These are phyloP conservation scores for Geodia barretti DNA, from an alignment of 37 sponge, comb jelly and placozoan genomes.

Conservation along the genomic window DNA sequence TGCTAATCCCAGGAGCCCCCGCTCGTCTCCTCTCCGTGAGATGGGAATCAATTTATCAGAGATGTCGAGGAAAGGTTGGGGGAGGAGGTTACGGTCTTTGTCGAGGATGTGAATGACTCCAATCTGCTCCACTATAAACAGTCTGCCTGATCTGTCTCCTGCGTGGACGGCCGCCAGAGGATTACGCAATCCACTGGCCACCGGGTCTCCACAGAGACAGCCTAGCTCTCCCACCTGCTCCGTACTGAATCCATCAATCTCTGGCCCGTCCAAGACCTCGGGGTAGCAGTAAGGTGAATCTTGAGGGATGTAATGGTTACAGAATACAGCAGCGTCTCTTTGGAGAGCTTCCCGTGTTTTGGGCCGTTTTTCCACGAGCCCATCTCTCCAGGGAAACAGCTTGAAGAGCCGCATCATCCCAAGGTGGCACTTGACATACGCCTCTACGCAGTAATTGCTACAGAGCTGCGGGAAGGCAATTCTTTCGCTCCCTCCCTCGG, in stretches of 20 bases:
- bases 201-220: slow-evolving; percentile 68
- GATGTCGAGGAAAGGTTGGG: slow-evolving; percentile 71
- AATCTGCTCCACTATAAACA: slow-evolving; percentile 80
- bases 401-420: slow-evolving; percentile 43
- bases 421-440: slow-evolving; percentile 46
- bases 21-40: slow-evolving; percentile 60
- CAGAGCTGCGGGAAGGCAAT: slow-evolving; percentile 60
- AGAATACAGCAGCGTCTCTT: slow-evolving; percentile 38
- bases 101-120: slow-evolving; percentile 56
- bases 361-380: neutral
- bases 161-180: slow-evolving; percentile 58
- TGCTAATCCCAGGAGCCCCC: slow-evolving; percentile 79
- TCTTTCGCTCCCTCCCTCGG: slow-evolving; percentile 14
- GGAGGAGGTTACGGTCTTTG: slow-evolving; percentile 23
- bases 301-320: slow-evolving; percentile 12
- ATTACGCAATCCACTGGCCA: slow-evolving; percentile 53
- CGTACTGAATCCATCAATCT: slow-evolving; percentile 1
- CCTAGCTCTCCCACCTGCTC: neutral
- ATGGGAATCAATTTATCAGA: slow-evolving; percentile 17
- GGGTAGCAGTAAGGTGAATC: slow-evolving; percentile 78
- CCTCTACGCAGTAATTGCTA: slow-evolving; percentile 39
- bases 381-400: neutral
- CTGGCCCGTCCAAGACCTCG: slow-evolving; percentile 50
- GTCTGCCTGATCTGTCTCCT: slow-evolving; percentile 57
- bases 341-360: slow-evolving; percentile 1